Conservation (phyloP, 2,888 invertebrate species). For the Ommatoiulus sabulosus region DNA sequence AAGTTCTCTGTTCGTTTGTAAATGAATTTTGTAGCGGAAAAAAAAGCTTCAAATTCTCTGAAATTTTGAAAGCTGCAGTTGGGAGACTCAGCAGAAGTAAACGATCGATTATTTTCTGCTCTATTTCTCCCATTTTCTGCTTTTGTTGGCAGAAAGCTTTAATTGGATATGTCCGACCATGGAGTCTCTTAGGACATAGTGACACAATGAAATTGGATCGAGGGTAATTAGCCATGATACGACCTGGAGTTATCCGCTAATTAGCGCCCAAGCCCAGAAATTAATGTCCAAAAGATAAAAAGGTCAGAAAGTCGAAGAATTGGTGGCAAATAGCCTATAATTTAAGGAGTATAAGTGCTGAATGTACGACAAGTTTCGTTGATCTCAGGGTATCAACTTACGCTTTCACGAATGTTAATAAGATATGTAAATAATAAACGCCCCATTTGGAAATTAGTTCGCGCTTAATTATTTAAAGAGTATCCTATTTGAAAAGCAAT, state of each 20-base stretch:
- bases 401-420: neutral
- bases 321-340: neutral
- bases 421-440: neutral
- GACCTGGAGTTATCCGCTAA: conserved; percentile 44
- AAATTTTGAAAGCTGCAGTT: neutral
- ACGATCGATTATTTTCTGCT: conserved; percentile 40
- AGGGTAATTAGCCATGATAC: conserved; percentile 50
- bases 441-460: neutral
- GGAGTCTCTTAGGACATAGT: conserved; percentile 49
- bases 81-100: neutral
- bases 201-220: conserved; percentile 47
- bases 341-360: neutral
- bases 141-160: conserved; percentile 51
- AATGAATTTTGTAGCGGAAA: neutral
- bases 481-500: neutral
- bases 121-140: conserved; percentile 45
- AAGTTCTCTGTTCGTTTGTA: conserved; percentile 9
- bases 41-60: neutral
- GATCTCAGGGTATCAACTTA: neutral
- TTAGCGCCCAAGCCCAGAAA: conserved; percentile 32
- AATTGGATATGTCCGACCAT: conserved; percentile 45
- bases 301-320: conserved; percentile 13
- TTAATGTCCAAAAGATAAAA: conserved; percentile 1
- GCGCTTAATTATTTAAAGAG: neutral
- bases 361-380: neutral